Evolutionary conservation across 2,113 vertebrate genomes (phyloP).

Genomic region (Nothobranchius kuhntae): DNA sequence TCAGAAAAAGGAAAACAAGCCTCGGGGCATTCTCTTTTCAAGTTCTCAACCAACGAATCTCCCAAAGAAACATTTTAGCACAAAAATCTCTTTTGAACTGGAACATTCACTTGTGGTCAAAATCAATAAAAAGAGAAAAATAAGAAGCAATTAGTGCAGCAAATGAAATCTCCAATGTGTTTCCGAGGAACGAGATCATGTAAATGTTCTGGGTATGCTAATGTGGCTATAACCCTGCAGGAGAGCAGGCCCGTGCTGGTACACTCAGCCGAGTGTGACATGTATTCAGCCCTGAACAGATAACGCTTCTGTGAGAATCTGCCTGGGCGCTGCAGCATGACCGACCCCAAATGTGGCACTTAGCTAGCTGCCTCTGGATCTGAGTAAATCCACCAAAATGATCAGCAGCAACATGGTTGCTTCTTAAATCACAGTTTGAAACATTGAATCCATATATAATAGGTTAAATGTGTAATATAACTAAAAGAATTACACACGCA

Average conservation of each 20-base stretch:
- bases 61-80: conserved; percentile 36
- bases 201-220: conserved; percentile 47
- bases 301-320: conserved; percentile 29
- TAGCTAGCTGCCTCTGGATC: conserved; percentile 13
- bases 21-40: conserved; percentile 58
- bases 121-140: conserved; percentile 52
- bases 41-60: conserved; percentile 40
- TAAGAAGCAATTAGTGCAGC: conserved; percentile 23
- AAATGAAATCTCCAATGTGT: conserved; percentile 13
- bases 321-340: conserved; percentile 31
- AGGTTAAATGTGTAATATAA: background rate
- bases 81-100: conserved; percentile 25
- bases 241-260: conserved; percentile 37
- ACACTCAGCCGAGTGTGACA: conserved; percentile 50
- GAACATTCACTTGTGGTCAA: conserved; percentile 18
- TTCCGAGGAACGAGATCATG: conserved; percentile 30
- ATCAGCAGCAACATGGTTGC: background rate
- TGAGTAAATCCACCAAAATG: background rate
- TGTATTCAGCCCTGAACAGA: conserved; percentile 49
- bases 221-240: conserved; percentile 37
- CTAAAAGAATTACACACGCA: too few species aligned
- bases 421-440: background rate
- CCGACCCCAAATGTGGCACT: conserved; percentile 3
- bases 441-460: background rate
- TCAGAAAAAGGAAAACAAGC: conserved; percentile 58